Conservation (phyloP, 2,113 vertebrate genomes). For the Phylloscopus trochiloides region DNA sequence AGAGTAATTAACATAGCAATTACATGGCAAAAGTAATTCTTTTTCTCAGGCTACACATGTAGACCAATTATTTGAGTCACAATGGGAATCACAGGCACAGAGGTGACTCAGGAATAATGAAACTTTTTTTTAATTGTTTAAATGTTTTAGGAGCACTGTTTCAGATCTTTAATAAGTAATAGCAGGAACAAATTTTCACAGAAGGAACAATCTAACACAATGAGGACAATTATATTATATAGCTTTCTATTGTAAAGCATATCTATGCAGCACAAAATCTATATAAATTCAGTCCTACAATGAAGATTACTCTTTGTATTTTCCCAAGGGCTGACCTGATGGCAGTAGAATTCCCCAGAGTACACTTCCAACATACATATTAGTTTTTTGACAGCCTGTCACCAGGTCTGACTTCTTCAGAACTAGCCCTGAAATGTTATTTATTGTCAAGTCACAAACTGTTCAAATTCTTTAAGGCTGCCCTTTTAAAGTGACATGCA, state of each 20-base stretch:
- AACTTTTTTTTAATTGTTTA: background rate
- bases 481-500: background rate
- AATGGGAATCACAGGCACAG: background rate
- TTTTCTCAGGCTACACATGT: background rate
- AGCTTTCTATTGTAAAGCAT: background rate
- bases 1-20: constrained; percentile 18
- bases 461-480: background rate
- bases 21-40: background rate
- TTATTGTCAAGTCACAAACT: background rate
- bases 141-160: background rate
- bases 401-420: background rate
- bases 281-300: background rate
- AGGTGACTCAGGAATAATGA: background rate
- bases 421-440: background rate
- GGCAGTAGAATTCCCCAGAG: background rate
- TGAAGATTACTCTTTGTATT: background rate
- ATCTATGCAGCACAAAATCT: background rate
- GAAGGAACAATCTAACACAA: background rate
- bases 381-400: background rate
- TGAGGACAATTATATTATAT: background rate
- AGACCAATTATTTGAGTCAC: constrained; percentile 5
- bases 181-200: background rate
- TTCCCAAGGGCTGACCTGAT: background rate
- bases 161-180: background rate
- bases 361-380: background rate